Evolutionary conservation across 2,888 invertebrate species (phyloP).

Genomic region (Biston betularia): DNA sequence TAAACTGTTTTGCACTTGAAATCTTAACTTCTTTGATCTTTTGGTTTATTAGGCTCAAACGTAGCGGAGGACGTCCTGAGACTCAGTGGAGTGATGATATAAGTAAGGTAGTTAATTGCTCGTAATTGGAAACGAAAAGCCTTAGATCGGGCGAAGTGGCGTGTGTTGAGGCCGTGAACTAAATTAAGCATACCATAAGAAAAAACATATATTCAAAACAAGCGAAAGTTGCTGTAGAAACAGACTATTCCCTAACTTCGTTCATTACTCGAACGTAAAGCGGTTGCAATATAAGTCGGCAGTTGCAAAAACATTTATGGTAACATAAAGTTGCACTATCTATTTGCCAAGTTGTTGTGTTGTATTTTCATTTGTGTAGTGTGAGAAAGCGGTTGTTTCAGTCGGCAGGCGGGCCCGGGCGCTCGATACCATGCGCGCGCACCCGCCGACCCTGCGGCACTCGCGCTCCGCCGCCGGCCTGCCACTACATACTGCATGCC

Average conservation of each 20-base stretch:
- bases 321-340: conserved; percentile 43
- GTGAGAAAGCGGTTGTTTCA: conserved; percentile 38
- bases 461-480: conserved; percentile 47
- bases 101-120: no score
- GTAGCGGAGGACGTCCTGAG: no score
- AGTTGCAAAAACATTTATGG: conserved; percentile 40
- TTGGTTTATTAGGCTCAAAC: conserved; percentile 16
- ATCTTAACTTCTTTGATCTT: conserved; percentile 14
- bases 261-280: conserved; percentile 12
- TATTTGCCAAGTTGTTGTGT: conserved; percentile 39
- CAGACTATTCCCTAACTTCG: conserved; percentile 19
- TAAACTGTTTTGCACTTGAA: conserved; percentile 22
- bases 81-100: no score
- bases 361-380: conserved; percentile 39
- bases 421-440: conserved; percentile 79
- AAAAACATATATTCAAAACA: no score
- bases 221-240: conserved; percentile 6
- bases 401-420: conserved; percentile 46
- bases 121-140: no score
- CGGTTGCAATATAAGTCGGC: conserved; percentile 28
- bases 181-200: no score
- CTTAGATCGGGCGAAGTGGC: no score
- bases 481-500: conserved; percentile 22
- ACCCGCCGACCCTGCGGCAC: conserved; percentile 52
- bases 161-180: no score